Evolutionary conservation across 2,797 vertebrate species (phyloP), one percentile per base, ranked within the genome.

Genomic region (Paratrypauchen microcephalus): DNA sequence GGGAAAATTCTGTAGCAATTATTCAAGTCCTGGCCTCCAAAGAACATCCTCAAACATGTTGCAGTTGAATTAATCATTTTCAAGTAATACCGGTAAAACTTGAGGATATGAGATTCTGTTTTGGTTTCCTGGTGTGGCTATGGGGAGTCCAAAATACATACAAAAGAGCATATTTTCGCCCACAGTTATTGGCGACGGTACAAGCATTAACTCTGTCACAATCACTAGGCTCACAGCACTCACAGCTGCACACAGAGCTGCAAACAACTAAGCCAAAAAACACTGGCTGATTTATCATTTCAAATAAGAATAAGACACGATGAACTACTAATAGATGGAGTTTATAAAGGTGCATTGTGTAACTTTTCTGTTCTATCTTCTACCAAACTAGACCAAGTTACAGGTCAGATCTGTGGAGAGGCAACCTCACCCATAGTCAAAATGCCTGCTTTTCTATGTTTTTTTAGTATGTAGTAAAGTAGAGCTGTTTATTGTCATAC

Each of bases 201-300:
- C 66, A 72, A 76, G 71, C 69, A 30, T 77, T 52, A 32, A 60
- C 78, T 74, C 71, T 79, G 85, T 87, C 86, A 86, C 83, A 85
- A 80, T 81, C 83, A 64, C 54, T 45, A 52, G 72, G 55, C 69
- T 55, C 45, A 54, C 74, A 83, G 68, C 80, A 41, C 65, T 76
- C 58, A 30, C 81, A 87, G 85, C 80, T 86, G 81, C 72, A 72
- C 73, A 74, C 54, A 70, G 81, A 78, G 78, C 58, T 81, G 85
- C 74, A 78, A 74, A 68, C 7, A 36, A 52, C 54, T 72, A 41
- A 71, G 62, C 69, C 36, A 39, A 63, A 30, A 54, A 80, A 82
- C 63, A 66, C 45, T 7, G 71, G 54, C 73, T 52, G 76, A 75
- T 81, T 87, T 72, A 82, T 80, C 64, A 81, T 61, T 72, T 47